phyloP scores from a whole-genome alignment of 2,797 vertebrate genomes.

The Halcyon chelicuti region DNA sequence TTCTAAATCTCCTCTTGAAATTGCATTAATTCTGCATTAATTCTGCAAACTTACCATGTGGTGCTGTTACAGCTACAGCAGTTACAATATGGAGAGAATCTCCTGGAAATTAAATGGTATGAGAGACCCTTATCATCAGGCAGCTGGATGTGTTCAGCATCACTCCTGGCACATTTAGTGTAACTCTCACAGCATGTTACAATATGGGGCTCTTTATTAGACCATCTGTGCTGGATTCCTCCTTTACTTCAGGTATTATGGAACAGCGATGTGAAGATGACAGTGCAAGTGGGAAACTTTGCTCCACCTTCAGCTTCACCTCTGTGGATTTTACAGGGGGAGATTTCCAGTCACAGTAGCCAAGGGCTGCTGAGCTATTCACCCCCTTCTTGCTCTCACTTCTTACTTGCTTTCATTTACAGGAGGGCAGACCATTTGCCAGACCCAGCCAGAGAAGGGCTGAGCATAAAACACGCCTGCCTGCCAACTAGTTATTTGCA shows the following conservation, averaged over 20 bases:
- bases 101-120: background rate
- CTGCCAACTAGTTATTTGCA: background rate
- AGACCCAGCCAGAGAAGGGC: background rate
- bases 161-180: background rate
- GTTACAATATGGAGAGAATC: background rate
- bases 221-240: background rate
- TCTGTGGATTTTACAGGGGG: background rate
- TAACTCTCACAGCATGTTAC: rapidly evolving
- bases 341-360: background rate
- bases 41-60: background rate
- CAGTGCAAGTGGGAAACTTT: background rate
- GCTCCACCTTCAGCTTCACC: background rate
- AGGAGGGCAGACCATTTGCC: background rate
- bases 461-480: background rate
- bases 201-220: background rate
- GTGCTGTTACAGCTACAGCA: background rate
- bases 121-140: background rate
- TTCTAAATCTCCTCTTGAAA: background rate
- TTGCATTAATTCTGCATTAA: background rate
- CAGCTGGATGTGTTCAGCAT: background rate
- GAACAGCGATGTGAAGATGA: background rate
- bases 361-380: background rate
- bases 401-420: background rate
- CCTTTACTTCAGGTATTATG: background rate
- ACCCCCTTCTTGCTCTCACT: background rate